Evolutionary conservation across 2,113 vertebrate genomes (phyloP).

Genomic region (Syngnathus floridae): DNA sequence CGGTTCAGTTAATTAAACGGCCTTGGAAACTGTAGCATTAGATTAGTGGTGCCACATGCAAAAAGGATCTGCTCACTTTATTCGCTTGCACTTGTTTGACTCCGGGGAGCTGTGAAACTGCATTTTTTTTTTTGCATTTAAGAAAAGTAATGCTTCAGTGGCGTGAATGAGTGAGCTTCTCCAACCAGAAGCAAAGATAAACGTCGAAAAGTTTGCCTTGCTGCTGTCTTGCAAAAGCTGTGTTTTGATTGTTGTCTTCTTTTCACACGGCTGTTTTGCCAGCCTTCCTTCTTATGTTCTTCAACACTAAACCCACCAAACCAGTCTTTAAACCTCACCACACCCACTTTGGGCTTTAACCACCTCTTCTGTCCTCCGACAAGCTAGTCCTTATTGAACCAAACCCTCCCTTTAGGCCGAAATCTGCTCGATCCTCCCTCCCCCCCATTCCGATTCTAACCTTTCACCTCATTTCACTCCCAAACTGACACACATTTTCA

Average conservation of each 20-base stretch:
- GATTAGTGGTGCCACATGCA: conserved; percentile 1
- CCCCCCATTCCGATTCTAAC: conserved; percentile 17
- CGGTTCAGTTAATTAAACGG: conserved; percentile 32
- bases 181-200: not conserved
- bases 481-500: conserved; percentile 13
- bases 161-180: not conserved
- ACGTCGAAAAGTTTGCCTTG: not conserved
- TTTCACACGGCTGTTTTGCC: conserved; percentile 18
- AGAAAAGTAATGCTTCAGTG: not conserved
- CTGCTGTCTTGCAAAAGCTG: not conserved
- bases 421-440: conserved; percentile 8
- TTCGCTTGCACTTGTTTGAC: conserved; percentile 11
- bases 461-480: conserved; percentile 33
- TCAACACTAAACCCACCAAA: conserved; percentile 49
- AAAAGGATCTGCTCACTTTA: not conserved
- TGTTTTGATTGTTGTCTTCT: conserved; percentile 17
- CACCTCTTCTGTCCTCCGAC: conserved; percentile 41
- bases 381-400: conserved; percentile 29
- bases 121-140: not conserved
- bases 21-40: conserved; percentile 16
- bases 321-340: conserved; percentile 56
- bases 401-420: conserved; percentile 34
- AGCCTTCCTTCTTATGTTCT: conserved; percentile 27
- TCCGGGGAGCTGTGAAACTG: not conserved
- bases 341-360: conserved; percentile 39